phyloP scores from a whole-genome alignment of 2,888 invertebrate species.

The Stramonita haemastoma region DNA sequence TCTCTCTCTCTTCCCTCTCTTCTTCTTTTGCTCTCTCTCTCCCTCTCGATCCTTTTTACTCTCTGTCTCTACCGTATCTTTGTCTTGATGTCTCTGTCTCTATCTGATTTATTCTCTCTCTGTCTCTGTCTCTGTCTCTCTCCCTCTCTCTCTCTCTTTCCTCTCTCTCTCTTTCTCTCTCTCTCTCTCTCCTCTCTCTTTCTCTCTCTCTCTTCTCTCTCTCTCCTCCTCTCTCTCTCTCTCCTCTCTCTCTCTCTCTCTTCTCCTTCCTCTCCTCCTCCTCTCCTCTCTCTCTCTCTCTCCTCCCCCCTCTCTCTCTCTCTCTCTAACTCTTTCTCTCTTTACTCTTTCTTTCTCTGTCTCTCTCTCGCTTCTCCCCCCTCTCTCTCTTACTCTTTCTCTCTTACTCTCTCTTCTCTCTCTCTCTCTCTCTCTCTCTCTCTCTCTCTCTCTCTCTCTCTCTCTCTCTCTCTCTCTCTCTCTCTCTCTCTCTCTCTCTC shows the following conservation, averaged over 20 bases:
- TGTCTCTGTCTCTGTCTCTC: too few species aligned
- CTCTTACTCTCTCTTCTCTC: neutral
- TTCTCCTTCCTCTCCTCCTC: neutral
- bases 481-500: neutral
- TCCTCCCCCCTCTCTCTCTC: neutral
- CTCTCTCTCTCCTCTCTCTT: too few species aligned
- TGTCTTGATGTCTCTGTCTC: too few species aligned
- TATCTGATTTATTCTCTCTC: too few species aligned
- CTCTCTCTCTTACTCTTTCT: neutral
- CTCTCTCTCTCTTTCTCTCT: too few species aligned
- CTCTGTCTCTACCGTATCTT: too few species aligned
- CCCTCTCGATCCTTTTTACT: too few species aligned
- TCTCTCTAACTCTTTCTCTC: too few species aligned
- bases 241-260: neutral
- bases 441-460: neutral
- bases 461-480: slow-evolving; percentile 10
- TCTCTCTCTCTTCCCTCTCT: too few species aligned
- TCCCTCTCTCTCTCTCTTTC: too few species aligned
- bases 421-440: too few species aligned
- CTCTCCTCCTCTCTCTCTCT: neutral
- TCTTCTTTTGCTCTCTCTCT: too few species aligned
- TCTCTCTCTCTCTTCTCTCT: neutral
- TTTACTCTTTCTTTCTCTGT: neutral
- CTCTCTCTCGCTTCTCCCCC: neutral
- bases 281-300: neutral